phyloP scores from a whole-genome alignment of 1,140 invertebrate genomes.

The Colletes latitarsis region DNA sequence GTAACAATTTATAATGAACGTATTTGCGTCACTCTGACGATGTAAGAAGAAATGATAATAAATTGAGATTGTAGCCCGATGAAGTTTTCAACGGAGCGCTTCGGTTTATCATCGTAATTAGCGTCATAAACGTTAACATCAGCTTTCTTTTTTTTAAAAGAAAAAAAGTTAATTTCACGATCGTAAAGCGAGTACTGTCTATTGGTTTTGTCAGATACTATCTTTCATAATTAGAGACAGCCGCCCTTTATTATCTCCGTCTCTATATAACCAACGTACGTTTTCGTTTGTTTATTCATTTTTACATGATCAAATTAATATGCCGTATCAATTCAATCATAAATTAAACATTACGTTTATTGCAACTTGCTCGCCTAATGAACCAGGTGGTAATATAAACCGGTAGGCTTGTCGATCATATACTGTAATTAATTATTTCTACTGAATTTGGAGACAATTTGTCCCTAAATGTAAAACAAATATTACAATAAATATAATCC shows the following conservation, averaged over 20 bases:
- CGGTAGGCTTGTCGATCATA: no score
- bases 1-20: neutral
- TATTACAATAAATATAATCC: no score
- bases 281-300: neutral
- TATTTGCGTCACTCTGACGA: neutral
- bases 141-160: neutral
- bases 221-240: neutral
- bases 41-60: neutral
- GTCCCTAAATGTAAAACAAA: neutral
- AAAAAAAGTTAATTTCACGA: conserved; percentile 6
- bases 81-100: neutral
- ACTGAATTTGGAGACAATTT: no score
- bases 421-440: neutral
- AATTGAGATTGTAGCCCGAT: neutral
- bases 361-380: neutral
- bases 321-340: neutral
- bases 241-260: neutral
- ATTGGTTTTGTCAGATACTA: conserved; percentile 9
- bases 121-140: neutral
- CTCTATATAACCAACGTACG: neutral
- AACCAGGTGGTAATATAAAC: neutral
- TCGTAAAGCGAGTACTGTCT: neutral
- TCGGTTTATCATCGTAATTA: neutral
- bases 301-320: neutral
- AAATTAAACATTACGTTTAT: neutral